A percentile compares a stretch with the other conserved stretches of the same genome.
These are phyloP conservation scores for Pithys albifrons DNA, from an alignment of 2,113 vertebrate species.

Conservation along the genomic window DNA sequence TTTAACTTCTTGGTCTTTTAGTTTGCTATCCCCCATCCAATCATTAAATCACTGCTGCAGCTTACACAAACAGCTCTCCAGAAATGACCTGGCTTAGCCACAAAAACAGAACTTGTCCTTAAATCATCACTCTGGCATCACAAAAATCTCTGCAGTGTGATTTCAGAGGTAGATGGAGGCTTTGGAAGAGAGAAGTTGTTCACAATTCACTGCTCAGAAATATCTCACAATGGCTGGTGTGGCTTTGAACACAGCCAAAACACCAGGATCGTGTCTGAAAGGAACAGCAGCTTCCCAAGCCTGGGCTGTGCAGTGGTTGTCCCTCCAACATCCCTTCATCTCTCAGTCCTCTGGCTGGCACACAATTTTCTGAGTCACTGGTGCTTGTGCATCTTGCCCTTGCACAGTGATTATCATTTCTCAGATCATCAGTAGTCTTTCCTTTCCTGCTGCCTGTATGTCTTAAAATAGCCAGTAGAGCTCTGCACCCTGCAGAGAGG, in stretches of 20 bases:
- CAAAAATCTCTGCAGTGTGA: neutral
- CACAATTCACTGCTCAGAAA: neutral
- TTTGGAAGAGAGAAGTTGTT: neutral
- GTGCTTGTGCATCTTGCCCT: constrained; percentile 52
- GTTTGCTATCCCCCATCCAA: neutral
- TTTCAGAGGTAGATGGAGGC: neutral
- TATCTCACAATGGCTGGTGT: neutral
- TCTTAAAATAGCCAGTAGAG: constrained; percentile 59
- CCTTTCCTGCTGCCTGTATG: constrained; percentile 41
- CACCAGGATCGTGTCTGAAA: neutral
- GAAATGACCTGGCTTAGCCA: neutral
- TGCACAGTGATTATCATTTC: constrained; percentile 50
- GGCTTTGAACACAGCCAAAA: neutral
- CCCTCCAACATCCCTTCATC: neutral
- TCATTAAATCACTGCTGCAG: neutral
- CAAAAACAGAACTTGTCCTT: neutral
- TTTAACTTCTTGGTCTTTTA: neutral
- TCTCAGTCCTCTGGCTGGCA: neutral
- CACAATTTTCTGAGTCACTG: constrained; percentile 53
- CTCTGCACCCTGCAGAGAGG: constrained; percentile 35
- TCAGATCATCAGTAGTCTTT: constrained; percentile 55
- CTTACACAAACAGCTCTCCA: neutral
- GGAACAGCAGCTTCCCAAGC: neutral
- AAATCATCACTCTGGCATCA: neutral
- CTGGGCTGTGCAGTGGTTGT: neutral